A percentile compares a stretch with the other conserved stretches of the same genome.
phyloP scores from a whole-genome alignment of 92 coral and sea anemone species.

The Epizoanthus fatuus region DNA sequence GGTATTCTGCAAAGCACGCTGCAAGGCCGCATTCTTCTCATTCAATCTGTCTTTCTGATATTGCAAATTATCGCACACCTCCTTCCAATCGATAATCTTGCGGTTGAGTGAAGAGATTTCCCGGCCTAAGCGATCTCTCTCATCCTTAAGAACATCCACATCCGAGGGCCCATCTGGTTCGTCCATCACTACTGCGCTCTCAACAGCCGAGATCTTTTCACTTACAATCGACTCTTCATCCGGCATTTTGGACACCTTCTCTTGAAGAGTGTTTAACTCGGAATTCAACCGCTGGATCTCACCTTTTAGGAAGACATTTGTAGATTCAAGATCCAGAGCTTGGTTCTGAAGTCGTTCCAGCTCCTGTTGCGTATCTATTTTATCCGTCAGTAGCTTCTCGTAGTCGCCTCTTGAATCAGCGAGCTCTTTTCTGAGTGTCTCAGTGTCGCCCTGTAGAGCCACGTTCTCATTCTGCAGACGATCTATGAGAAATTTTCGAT shows the following conservation, averaged over 20 bases:
- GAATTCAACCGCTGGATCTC: constrained; percentile 54
- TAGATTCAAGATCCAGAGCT: constrained; percentile 52
- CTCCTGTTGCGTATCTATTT: constrained; percentile 51
- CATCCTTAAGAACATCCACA: constrained; percentile 82
- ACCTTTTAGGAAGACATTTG: constrained; percentile 47
- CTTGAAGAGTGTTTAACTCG: constrained; percentile 34
- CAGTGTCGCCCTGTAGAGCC: constrained; percentile 48
- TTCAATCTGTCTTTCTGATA: constrained; percentile 73
- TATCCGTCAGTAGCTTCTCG: constrained; percentile 48
- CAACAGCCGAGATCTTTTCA: constrained; percentile 45
- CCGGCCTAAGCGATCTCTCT: constrained; percentile 83
- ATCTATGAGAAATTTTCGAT: constrained; percentile 57
- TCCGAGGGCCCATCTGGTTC: constrained; percentile 67
- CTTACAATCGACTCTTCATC: constrained; percentile 40
- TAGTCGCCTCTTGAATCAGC: constrained; percentile 55
- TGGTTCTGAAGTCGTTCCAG: constrained; percentile 54
- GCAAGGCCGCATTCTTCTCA: constrained; percentile 49
- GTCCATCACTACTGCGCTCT: constrained; percentile 46
- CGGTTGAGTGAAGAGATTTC: constrained; percentile 86
- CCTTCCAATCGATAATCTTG: constrained; percentile 78
- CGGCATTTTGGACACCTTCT: constrained; percentile 38
- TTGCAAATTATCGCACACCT: constrained; percentile 75
- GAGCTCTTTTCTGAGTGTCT: constrained; percentile 54
- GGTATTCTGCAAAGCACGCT: constrained; percentile 32
- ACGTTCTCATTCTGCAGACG: constrained; percentile 59